Evolutionary conservation across 2,113 vertebrate genomes (phyloP).

Genomic region (Triplophysa tibetana): DNA sequence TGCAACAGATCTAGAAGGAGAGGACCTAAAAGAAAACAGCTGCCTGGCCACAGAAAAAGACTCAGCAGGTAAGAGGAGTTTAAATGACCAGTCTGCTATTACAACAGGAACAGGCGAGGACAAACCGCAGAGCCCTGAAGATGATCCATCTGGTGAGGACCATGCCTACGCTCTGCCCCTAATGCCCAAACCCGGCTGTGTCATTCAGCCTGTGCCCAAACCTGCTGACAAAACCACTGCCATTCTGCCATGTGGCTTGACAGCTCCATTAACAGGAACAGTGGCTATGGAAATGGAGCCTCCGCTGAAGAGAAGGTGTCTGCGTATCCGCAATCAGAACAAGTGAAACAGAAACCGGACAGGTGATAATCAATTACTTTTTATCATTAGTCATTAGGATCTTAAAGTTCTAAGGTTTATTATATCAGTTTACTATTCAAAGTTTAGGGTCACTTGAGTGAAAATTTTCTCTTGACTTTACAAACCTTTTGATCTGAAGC

Average conservation of each 20-base stretch:
- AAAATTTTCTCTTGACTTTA: too few relatives aligned
- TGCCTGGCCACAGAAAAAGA: slow-evolving; percentile 84
- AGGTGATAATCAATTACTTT: slow-evolving; percentile 13
- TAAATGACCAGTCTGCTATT: slow-evolving; percentile 77
- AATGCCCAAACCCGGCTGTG: slow-evolving; percentile 92
- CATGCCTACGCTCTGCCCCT: slow-evolving; percentile 91
- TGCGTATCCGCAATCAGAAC: slow-evolving; percentile 99
- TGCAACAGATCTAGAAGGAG: slow-evolving; percentile 83
- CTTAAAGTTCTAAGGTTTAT: too few relatives aligned
- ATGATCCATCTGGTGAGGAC: slow-evolving; percentile 87
- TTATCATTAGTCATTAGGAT: too few relatives aligned
- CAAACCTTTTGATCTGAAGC: too few relatives aligned
- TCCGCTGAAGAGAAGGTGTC: slow-evolving; percentile 96
- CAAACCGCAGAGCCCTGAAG: slow-evolving; percentile 80
- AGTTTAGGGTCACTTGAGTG: too few relatives aligned
- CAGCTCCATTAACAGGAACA: slow-evolving; percentile 84
- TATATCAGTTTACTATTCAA: too few relatives aligned
- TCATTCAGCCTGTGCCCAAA: slow-evolving; percentile 99
- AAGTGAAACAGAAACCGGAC: slow-evolving; percentile 75
- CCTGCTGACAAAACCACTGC: slow-evolving; percentile 88
- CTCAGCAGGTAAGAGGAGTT: slow-evolving; percentile 78
- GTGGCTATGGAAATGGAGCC: slow-evolving; percentile 94
- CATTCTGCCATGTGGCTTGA: slow-evolving; percentile 86
- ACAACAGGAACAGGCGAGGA: slow-evolving; percentile 76
- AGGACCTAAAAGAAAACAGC: slow-evolving; percentile 98